Percentiles rank a stretch among this genome's conserved stretches.
Conservation (phyloP, 2,888 invertebrate species). For the Drosophila rubida region DNA sequence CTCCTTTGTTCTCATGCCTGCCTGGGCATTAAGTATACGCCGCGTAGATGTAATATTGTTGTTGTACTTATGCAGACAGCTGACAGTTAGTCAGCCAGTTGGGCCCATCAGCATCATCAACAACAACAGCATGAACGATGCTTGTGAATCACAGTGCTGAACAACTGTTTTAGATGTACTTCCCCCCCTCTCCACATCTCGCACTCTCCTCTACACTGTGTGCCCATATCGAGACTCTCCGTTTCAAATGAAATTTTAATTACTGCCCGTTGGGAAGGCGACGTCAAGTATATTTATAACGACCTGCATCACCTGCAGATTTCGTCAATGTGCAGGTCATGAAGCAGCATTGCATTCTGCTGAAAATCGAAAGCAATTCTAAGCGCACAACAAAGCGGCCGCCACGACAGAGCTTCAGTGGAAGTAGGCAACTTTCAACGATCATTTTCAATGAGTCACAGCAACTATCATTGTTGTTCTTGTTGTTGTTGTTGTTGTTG, state of each 20-base stretch:
- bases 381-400: conserved; percentile 40
- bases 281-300: conserved; percentile 55
- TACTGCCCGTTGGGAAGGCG: conserved; percentile 10
- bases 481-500: conserved; percentile 29
- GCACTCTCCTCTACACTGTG: neutral
- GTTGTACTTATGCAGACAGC: conserved; percentile 28
- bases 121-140: conserved; percentile 29
- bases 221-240: conserved; percentile 12
- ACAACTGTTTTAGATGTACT: conserved; percentile 42
- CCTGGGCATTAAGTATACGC: conserved; percentile 18
- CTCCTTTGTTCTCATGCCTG: conserved; percentile 59
- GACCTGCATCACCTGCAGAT: conserved; percentile 45
- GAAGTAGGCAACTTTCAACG: conserved; percentile 28
- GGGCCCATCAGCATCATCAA: conserved; percentile 29
- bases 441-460: conserved; percentile 59
- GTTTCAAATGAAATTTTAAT: conserved; percentile 33
- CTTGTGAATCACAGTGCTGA: conserved; percentile 41
- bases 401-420: conserved; percentile 13
- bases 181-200: conserved; percentile 8
- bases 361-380: conserved; percentile 48
- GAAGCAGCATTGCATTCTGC: conserved; percentile 33
- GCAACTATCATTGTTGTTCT: conserved; percentile 29
- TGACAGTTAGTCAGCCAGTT: conserved; percentile 46
- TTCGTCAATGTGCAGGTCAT: conserved; percentile 26
- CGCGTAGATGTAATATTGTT: conserved; percentile 8